A percentile compares a stretch with the other conserved stretches of the same genome.
Evolutionary conservation across 2,797 vertebrate genomes (phyloP).

Genomic region (Orestias chungarensis): DNA sequence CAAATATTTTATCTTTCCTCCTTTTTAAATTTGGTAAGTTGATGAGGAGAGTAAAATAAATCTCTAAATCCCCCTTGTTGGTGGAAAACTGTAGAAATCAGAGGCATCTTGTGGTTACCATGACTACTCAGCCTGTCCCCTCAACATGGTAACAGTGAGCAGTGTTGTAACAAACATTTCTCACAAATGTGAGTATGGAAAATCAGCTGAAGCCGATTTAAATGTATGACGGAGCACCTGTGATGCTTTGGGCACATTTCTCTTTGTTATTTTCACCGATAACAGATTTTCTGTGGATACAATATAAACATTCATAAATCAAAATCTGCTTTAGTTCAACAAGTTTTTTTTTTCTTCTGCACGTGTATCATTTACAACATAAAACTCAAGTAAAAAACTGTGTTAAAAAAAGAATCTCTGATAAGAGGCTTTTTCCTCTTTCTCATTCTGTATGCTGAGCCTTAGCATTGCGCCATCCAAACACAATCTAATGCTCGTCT

Average conservation of each 20-base stretch:
- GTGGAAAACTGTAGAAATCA: not conserved
- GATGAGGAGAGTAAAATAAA: not conserved
- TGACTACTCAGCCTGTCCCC: not conserved
- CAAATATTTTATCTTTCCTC: not conserved
- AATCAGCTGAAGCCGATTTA: not conserved
- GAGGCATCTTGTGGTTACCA: not conserved
- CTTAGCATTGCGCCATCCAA: slow-evolving; percentile 48
- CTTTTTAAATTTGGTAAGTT: not conserved
- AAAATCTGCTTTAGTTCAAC: not conserved
- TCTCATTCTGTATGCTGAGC: slow-evolving; percentile 35
- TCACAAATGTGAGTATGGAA: not conserved
- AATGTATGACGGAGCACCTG: not conserved
- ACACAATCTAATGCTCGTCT: slow-evolving; percentile 29
- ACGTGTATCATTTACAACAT: slow-evolving; percentile 5
- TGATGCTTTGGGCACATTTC: not conserved
- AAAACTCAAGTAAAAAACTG: slow-evolving; percentile 11
- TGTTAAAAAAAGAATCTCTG: slow-evolving; percentile 3
- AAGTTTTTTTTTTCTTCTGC: slow-evolving; percentile 2
- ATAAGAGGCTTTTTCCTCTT: slow-evolving; percentile 43
- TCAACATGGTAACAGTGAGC: not conserved
- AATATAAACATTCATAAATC: not conserved
- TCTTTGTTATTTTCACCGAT: not conserved
- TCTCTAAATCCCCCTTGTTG: not conserved
- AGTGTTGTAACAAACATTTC: not conserved
- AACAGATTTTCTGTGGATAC: not conserved